Conservation (phyloP, 2,797 vertebrate species). For the Ptychobarbus kaznakovi region DNA sequence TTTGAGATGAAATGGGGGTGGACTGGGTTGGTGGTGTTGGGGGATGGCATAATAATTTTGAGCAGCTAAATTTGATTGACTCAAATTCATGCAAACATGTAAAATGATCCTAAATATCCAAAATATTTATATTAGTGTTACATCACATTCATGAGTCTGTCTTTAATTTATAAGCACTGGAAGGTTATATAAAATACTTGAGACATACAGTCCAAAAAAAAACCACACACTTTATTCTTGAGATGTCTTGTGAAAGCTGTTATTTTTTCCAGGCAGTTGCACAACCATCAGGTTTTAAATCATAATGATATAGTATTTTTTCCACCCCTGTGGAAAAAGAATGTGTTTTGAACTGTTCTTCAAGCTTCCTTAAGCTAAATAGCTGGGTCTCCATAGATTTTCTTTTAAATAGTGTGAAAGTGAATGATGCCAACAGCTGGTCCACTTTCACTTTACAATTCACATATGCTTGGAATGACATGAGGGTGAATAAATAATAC, state of each 20-base stretch:
- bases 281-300: not conserved
- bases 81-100: too few relatives aligned
- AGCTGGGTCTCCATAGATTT: not conserved
- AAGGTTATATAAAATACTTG: too few relatives aligned
- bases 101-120: too few relatives aligned
- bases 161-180: too few relatives aligned
- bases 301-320: not conserved
- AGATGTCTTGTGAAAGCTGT: not conserved
- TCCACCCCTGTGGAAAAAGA: not conserved
- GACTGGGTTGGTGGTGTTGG: too few relatives aligned
- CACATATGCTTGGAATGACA: not conserved
- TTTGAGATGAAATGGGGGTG: too few relatives aligned
- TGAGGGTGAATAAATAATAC: not conserved
- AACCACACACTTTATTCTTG: not conserved
- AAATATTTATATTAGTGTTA: too few relatives aligned
- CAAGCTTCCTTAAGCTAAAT: not conserved
- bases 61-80: too few relatives aligned
- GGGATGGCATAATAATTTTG: too few relatives aligned
- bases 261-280: not conserved
- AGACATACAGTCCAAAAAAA: not conserved
- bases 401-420: not conserved
- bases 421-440: not conserved
- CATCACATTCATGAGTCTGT: too few relatives aligned
- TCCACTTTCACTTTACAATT: not conserved
- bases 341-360: not conserved